Evolutionary conservation across 2,113 vertebrate species (phyloP), one percentile per base, ranked within the genome.

Genomic region (Sorex araneus): DNA sequence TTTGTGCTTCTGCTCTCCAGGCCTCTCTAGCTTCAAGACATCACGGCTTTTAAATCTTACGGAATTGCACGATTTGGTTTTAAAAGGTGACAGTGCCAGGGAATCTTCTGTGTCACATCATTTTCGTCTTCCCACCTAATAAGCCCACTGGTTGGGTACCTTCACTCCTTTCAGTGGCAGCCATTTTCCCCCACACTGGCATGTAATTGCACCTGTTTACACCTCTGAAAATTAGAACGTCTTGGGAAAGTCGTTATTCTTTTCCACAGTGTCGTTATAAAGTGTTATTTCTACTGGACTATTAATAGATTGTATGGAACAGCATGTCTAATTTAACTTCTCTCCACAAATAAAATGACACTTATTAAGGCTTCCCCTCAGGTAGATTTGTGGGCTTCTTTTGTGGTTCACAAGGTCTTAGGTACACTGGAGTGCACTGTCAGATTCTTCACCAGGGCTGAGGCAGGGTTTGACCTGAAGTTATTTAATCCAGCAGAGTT

Each of bases 141-240:
- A 83, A 85, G 16, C 87, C 45, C 81, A 70, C 45, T 88, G 45
- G 60, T 77, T 85, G 85, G 85, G 76, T 7, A 93, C 8, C 32
- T 60, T 96, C 77, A 57, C 78, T 81, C 84, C 25, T 30, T 60
- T 21, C 57, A 57, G 50, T 80, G 36, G 23, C 13, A 7, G 36
- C 13, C 77, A 73, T 9, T 16, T 36, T 43, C 8, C 82, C 75
- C 12, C 27, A 6, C 34, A 40, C 32, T 79, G 30, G 28, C 25
- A 8, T 77, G 8, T 81, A 50, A 75, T 64, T 25, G 64, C 73
- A 25, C 18, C 25, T 88, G n/a, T 77, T 85, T 13, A 75, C 19
- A 36, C n/a, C 30, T 63, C 27, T 94, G 45, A 15, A 43, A 15
- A n/a, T 83, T 32, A 77, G 27, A 25, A 76, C 16, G 30, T 73